Evolutionary conservation across 1,140 invertebrate species (phyloP), one percentile per base, ranked within the genome.

Genomic region (Drosophila eugracilis): DNA sequence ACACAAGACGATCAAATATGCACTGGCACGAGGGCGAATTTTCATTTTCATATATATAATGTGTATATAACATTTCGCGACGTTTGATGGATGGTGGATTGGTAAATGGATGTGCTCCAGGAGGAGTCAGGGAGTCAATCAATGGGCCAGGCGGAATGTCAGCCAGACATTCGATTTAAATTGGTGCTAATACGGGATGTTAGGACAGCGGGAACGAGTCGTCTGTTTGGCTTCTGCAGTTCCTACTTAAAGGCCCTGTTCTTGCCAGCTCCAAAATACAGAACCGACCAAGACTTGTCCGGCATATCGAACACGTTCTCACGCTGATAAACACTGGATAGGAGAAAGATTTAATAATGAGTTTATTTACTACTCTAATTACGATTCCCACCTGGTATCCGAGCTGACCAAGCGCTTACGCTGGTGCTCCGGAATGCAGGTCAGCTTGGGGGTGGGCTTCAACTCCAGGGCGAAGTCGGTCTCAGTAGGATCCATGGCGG

Each of bases 271-370:
- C 89, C 75, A 17, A 89, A 42, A 15, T 86, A 91, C 1, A 91
- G 45, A 0, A 91, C 89, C 3, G 89, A 91, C 84, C 89, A 91
- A 6, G 89, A 91, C 41, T 91, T 91, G 39, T 91, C 89, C 9
- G 84, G 75, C 3, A 83, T 63, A 9, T 84, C 78, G 28, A 60
- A 72, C 3, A 75, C 44, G 15, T 39, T 9, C 17, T 50, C 9
- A 17, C 60, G 42, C 45, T 78, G 26, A 6, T 10, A 45, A 0
- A 65, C 5, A 37, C 52, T 53, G 1, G 0, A 14, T 12, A 6
- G 0, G 4, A 44, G 34, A n/a, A 1, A 3, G 2, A 7, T 14
- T 3, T 1, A 24, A 42, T 14, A 12, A 30, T 4, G 28, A 12
- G 28, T 0, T 10, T 30, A 12, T 26, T 30, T 10, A 6, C 10